These are phyloP conservation scores for Sigmodon hispidus DNA, from an alignment of 2,113 vertebrate species.

Conservation along the genomic window DNA sequence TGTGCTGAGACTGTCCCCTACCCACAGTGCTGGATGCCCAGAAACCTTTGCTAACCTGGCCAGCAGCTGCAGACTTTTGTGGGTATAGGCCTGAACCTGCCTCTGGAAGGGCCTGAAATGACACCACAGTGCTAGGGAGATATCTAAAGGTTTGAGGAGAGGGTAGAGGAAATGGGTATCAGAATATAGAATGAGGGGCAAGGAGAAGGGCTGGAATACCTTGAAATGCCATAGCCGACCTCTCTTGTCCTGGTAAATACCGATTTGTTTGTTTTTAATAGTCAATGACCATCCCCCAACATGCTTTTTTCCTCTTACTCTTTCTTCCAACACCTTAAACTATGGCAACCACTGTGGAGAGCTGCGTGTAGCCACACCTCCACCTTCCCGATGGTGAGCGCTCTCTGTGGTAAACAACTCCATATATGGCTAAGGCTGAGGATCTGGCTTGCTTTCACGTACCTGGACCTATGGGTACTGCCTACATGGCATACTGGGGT, in stretches of 20 bases:
- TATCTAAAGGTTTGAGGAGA: background rate
- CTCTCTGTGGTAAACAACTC: too few species aligned
- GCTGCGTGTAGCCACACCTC: too few species aligned
- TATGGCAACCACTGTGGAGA: too few species aligned
- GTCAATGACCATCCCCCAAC: constrained; percentile 5
- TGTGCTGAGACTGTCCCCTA: background rate
- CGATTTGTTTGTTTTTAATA: background rate
- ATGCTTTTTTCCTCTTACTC: background rate
- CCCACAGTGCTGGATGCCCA: background rate
- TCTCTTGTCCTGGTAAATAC: background rate
- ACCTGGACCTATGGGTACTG: too few species aligned
- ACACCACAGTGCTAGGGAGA: background rate
- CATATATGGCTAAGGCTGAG: too few species aligned
- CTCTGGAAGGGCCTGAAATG: background rate
- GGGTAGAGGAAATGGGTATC: background rate
- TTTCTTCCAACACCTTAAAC: constrained; percentile 29
- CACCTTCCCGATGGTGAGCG: too few species aligned
- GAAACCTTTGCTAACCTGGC: background rate
- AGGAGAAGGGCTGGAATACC: background rate
- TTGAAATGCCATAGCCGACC: background rate
- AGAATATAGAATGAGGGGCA: background rate
- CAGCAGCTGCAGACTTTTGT: background rate
- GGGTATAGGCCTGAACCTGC: background rate
- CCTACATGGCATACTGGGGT: too few species aligned
- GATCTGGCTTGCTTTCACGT: too few species aligned